Conservation (phyloP, 2,888 invertebrate genomes). For the Andrena praecox region DNA sequence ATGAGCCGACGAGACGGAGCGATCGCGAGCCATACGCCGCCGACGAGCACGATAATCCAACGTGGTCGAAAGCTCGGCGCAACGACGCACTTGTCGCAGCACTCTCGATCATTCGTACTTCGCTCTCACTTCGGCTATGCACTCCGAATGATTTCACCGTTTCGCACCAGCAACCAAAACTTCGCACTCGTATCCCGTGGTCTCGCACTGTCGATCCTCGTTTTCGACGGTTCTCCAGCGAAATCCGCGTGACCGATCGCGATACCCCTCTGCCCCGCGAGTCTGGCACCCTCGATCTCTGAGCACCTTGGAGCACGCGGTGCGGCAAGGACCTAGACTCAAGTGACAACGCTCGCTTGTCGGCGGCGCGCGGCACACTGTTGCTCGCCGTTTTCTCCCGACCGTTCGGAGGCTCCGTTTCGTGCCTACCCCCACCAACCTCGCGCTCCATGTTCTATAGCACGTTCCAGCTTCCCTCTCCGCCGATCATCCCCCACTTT, state of each 20-base stretch:
- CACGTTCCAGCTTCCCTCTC: constrained; percentile 44
- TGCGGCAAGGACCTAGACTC: background rate
- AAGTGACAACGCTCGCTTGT: constrained; percentile 66
- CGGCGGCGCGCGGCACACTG: constrained; percentile 83
- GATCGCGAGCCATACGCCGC: constrained; percentile 39
- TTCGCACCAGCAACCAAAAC: background rate
- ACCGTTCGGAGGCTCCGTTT: constrained; percentile 63
- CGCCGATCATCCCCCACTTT: constrained; percentile 23
- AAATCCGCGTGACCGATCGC: background rate
- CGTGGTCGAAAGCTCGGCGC: background rate
- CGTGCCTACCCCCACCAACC: constrained; percentile 57
- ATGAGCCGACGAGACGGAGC: constrained; percentile 23
- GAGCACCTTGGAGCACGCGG: constrained; percentile 3
- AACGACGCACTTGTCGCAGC: constrained; percentile 27
- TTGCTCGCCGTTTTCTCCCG: constrained; percentile 79
- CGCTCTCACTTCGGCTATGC: background rate
- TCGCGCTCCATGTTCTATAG: constrained; percentile 2
- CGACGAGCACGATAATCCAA: constrained; percentile 29
- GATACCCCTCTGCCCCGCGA: background rate
- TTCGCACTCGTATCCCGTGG: background rate
- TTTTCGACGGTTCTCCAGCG: no score
- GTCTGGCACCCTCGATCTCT: constrained; percentile 1
- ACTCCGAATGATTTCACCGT: constrained; percentile 21
- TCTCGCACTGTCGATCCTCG: background rate
- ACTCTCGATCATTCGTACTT: constrained; percentile 25